Conservation (phyloP, 1,140 invertebrate genomes). For the Rhagoletis zephyria region DNA sequence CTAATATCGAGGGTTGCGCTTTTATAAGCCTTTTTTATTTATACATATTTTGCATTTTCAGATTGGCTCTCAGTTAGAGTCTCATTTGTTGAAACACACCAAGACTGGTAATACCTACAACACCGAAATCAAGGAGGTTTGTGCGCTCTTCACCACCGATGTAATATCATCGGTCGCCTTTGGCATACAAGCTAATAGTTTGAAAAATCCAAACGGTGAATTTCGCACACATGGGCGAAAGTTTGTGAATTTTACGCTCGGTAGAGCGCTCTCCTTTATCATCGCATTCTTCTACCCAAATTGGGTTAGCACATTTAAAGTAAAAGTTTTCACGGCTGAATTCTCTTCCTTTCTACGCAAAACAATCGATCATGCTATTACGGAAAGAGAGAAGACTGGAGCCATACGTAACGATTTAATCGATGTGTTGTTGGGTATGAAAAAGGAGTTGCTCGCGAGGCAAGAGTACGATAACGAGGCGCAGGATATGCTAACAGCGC, state of each 20-base stretch:
- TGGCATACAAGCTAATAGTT: slow-evolving; percentile 76
- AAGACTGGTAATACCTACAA: slow-evolving; percentile 52
- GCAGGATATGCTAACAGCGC: slow-evolving; percentile 77
- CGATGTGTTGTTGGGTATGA: slow-evolving; percentile 72
- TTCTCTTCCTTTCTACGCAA: slow-evolving; percentile 65
- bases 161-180: slow-evolving; percentile 77
- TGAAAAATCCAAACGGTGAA: slow-evolving; percentile 74
- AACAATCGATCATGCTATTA: slow-evolving; percentile 68
- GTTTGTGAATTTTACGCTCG: slow-evolving; percentile 75
- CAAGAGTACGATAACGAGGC: slow-evolving; percentile 66
- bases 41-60: too few relatives aligned
- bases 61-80: slow-evolving; percentile 65
- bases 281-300: slow-evolving; percentile 74
- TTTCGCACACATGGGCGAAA: slow-evolving; percentile 72
- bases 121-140: slow-evolving; percentile 73
- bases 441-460: slow-evolving; percentile 61
- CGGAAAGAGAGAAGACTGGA: slow-evolving; percentile 65
- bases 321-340: slow-evolving; percentile 63
- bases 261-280: slow-evolving; percentile 74
- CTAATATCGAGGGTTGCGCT: too few relatives aligned
- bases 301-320: slow-evolving; percentile 60
- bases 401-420: slow-evolving; percentile 73
- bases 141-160: slow-evolving; percentile 76
- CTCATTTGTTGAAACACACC: slow-evolving; percentile 53
- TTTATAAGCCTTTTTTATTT: too few relatives aligned